A percentile compares a stretch with the other conserved stretches of the same genome.
Evolutionary conservation across 1,140 invertebrate genomes (phyloP).

Genomic region (Linepithema humile): DNA sequence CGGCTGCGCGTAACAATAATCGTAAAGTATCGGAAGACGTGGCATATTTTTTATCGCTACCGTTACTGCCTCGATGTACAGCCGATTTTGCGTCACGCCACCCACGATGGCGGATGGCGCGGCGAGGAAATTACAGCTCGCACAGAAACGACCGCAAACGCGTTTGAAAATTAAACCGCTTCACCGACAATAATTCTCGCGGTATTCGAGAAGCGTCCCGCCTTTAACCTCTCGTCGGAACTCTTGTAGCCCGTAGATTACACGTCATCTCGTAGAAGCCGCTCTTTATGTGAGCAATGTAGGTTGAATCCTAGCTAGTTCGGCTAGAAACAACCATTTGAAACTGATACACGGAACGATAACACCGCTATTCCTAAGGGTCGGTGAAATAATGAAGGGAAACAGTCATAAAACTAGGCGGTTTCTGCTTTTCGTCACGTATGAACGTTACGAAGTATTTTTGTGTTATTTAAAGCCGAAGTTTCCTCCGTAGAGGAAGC

Average conservation of each 20-base stretch:
- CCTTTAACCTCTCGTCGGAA: slow-evolving; percentile 44
- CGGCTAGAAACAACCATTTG: slow-evolving; percentile 2
- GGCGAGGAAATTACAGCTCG: slow-evolving; percentile 55
- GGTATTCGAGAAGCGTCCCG: slow-evolving; percentile 56
- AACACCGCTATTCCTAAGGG: slow-evolving; percentile 4
- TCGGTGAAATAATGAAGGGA: slow-evolving; percentile 14
- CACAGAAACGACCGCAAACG: slow-evolving; percentile 58
- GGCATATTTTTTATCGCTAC: slow-evolving; percentile 57
- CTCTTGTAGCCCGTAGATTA: slow-evolving; percentile 47
- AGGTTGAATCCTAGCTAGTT: slow-evolving; percentile 23
- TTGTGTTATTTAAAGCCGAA: background rate
- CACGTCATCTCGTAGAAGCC: slow-evolving; percentile 48
- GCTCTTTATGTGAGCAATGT: slow-evolving; percentile 41
- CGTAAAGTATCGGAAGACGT: slow-evolving; percentile 46
- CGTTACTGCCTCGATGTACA: slow-evolving; percentile 36
- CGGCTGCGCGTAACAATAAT: slow-evolving; percentile 50
- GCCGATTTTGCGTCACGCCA: slow-evolving; percentile 59
- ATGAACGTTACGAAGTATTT: background rate
- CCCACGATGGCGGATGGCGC: slow-evolving; percentile 46
- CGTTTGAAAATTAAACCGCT: slow-evolving; percentile 62
- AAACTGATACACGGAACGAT: slow-evolving; percentile 30
- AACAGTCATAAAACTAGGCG: background rate
- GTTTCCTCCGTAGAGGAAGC: background rate
- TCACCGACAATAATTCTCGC: slow-evolving; percentile 60
- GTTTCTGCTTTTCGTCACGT: background rate